These are phyloP conservation scores for Pollenia griseotomentosa DNA, from an alignment of 2,888 invertebrate species.

Conservation along the genomic window DNA sequence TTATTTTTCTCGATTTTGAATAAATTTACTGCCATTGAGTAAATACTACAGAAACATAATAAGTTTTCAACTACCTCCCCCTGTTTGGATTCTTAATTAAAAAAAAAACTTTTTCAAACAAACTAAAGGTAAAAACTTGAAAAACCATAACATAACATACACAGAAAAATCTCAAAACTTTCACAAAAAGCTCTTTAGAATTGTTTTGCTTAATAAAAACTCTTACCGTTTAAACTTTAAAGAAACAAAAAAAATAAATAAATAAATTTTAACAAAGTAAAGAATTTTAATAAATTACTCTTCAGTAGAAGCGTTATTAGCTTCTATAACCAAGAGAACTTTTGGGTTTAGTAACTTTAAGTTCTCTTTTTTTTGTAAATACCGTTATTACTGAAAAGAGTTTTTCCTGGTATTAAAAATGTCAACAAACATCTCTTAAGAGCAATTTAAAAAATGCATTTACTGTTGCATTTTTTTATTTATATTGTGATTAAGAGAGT, in stretches of 20 bases:
- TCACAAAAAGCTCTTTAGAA: conserved; percentile 7
- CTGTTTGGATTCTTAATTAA: no score
- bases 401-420: not conserved
- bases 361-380: not conserved
- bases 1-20: not conserved
- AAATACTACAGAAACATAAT: not conserved
- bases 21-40: conserved; percentile 29
- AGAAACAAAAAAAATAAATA: not conserved
- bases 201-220: not conserved
- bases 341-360: not conserved
- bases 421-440: conserved; percentile 26
- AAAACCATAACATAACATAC: not conserved
- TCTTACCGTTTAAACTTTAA: not conserved
- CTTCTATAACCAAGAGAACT: not conserved
- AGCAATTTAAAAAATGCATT: conserved; percentile 32
- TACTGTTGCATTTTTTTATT: conserved; percentile 62
- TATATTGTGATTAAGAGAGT: not conserved
- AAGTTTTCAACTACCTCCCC: conserved; percentile 10
- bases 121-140: conserved; percentile 27
- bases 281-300: not conserved
- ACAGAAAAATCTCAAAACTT: conserved; percentile 25
- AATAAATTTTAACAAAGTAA: not conserved
- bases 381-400: conserved; percentile 32
- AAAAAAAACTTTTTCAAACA: no score
- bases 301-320: not conserved